Base-by-base conservation (phyloP, 2,888 invertebrate genomes). In the Gymnosoma rotundatum region DNA sequence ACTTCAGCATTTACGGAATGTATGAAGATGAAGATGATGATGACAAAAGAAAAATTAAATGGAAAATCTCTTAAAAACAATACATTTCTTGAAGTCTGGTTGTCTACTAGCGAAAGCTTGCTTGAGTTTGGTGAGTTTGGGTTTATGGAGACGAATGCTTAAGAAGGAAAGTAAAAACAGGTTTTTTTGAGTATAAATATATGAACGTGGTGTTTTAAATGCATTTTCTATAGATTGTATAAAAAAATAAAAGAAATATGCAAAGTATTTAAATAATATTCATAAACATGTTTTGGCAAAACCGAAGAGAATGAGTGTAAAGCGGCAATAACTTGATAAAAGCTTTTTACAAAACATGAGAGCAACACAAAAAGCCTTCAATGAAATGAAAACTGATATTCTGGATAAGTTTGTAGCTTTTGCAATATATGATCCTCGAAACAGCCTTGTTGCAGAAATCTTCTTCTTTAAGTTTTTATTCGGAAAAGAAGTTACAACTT, bases 221-320 rank as follows among this genome's bases (percentile, higher is more conserved):
- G 64, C 74, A 79, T 72, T 56, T 54, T 36, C 58, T 42, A 32
- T 52, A 32, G n/a, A 38, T 58, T 56, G 18, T 56, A 61, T 38
- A 50, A 12, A 54, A 8, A 56, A 69, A 69, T 12, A 36, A 32
- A 63, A 78, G 25, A 67, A 81, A 69, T 78, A 84, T 78, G 80
- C 69, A 81, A 84, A 83, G 78, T 69, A 80, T 79, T 83, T 36
- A 63, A 83, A 83, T 76, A 76, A 75, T n/a, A 83, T 80, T 80
- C 50, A 67, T 69, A 76, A 76, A 78, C 52, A 80, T 78, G 80
- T 58, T 63, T 56, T 58, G 61, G 79, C n/a, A 80, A 76, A 74
- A 25, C 8, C 45, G 16, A 56, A 56, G 4, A 2, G 32, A 74
- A 45, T 14, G n/a, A 48, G n/a, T n/a, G 1, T 48, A 6, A 16